Evolutionary conservation across 2,113 vertebrate species (phyloP), one percentile per base, ranked within the genome.

Genomic region (Telmatochromis sp.): DNA sequence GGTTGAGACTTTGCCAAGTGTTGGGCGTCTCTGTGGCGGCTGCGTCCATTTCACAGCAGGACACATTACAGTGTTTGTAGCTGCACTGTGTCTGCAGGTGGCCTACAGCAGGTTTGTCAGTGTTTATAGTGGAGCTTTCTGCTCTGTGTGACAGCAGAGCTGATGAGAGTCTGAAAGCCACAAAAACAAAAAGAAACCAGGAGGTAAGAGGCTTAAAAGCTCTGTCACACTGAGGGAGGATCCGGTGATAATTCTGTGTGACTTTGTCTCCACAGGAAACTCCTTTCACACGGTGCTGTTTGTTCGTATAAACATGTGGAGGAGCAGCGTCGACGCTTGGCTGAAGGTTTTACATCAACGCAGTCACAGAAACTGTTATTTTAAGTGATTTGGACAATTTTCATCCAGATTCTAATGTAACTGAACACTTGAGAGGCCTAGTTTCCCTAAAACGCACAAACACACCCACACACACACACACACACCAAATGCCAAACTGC

Each of bases 401-500:
- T 73, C 21, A 17, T n/a, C 80, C 8, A 68, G 54, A 80, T 57
- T 73, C 10, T 40, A 81, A 82, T 82, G 37, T n/a, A 71, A 83
- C 3, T 23, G 19, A 93, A 91, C 47, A 83, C 75, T 84, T 80
- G 26, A 50, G 42, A 84, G 86, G 15, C 85, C 81, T 79, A 86
- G 82, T 89, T 92, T 86, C 80, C 45, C 53, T 10, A 1, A 50
- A 78, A 19, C 21, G 60, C 86, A 91, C 33, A 92, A 84, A 89
- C 88, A 82, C 84, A 87, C 93, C n/a, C 87, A 81, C 87, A 81
- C 93, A 71, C 23, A 21, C 23, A 80, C 85, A 79, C 86, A 80
- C 58, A 83, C 57, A 78, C 75, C 35, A 84, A 80, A 17, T 93
- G 89, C 91, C 93, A 94, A 93, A 91, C 90, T 89, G 87, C 91